These are phyloP conservation scores for Chlorops oryzae DNA, from an alignment of 1,140 invertebrate genomes.

Conservation along the genomic window DNA sequence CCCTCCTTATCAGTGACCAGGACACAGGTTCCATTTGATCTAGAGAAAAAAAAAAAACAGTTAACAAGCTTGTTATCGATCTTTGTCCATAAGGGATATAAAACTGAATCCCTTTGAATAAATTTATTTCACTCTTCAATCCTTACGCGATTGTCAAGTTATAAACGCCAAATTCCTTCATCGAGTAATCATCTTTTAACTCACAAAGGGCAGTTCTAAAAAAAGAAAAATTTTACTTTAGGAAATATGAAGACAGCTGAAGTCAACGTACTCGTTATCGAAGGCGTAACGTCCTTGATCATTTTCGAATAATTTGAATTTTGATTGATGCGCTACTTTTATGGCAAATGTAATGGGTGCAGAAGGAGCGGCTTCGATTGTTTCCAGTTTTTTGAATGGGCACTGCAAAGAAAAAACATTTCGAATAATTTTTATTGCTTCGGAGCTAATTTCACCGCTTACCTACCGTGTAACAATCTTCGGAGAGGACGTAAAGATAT, in stretches of 20 bases:
- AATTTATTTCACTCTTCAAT: too few relatives aligned
- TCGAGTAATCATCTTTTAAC: constrained; percentile 6
- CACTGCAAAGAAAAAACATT: constrained; percentile 38
- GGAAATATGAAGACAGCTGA: too few relatives aligned
- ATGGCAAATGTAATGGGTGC: constrained; percentile 38
- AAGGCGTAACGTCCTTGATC: constrained; percentile 46
- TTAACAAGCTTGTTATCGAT: too few relatives aligned
- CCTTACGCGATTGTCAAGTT: too few relatives aligned
- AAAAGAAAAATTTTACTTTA: constrained; percentile 48
- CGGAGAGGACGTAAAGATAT: constrained; percentile 35
- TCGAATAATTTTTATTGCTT: not conserved
- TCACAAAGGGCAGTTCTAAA: constrained; percentile 29
- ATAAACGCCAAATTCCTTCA: constrained; percentile 72
- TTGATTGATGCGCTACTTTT: constrained; percentile 36
- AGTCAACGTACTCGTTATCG: constrained; percentile 54
- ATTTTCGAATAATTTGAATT: constrained; percentile 43
- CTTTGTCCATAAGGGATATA: too few relatives aligned
- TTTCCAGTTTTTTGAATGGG: constrained; percentile 48
- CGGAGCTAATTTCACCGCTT: not conserved
- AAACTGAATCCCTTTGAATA: too few relatives aligned
- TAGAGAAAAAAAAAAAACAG: too few relatives aligned
- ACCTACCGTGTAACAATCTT: constrained; percentile 38
- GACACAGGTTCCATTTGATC: constrained; percentile 52
- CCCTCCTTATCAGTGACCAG: constrained; percentile 55
- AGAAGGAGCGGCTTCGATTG: constrained; percentile 22